These are phyloP conservation scores for Thymelicus sylvestris DNA, from an alignment of 2,888 invertebrate genomes.

Conservation along the genomic window DNA sequence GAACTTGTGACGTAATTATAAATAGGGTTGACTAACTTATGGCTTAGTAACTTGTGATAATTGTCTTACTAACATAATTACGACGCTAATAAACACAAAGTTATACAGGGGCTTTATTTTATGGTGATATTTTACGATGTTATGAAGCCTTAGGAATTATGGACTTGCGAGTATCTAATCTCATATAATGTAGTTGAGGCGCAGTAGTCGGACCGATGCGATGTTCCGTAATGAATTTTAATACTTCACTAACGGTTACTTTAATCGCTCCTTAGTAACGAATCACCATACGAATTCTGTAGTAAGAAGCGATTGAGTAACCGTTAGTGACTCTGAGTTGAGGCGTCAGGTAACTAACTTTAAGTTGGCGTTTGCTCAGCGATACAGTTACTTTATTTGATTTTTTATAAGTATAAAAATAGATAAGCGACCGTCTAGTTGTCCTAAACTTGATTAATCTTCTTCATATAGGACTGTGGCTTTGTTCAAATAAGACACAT, in stretches of 20 bases:
- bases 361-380: too few relatives aligned
- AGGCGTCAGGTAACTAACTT: too few relatives aligned
- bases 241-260: not conserved
- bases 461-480: too few relatives aligned
- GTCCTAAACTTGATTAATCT: too few relatives aligned
- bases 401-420: too few relatives aligned
- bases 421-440: too few relatives aligned
- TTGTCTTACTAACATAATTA: conserved; percentile 10
- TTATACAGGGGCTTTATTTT: not conserved
- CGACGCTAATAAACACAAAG: not conserved
- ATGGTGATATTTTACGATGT: not conserved
- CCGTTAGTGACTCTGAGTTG: too few relatives aligned
- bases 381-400: too few relatives aligned
- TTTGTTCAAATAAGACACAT: too few relatives aligned
- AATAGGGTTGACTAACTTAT: conserved; percentile 18
- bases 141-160: not conserved
- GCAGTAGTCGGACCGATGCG: not conserved
- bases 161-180: not conserved
- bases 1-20: conserved; percentile 22
- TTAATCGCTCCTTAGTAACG: too few relatives aligned
- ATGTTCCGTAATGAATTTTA: not conserved
- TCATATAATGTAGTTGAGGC: not conserved
- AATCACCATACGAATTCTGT: too few relatives aligned
- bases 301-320: too few relatives aligned
- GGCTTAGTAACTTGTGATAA: conserved; percentile 8